A percentile compares a stretch with the other conserved stretches of the same genome.
These are phyloP conservation scores for Nansenia antarctica DNA, from an alignment of 2,113 vertebrate genomes.

Conservation along the genomic window DNA sequence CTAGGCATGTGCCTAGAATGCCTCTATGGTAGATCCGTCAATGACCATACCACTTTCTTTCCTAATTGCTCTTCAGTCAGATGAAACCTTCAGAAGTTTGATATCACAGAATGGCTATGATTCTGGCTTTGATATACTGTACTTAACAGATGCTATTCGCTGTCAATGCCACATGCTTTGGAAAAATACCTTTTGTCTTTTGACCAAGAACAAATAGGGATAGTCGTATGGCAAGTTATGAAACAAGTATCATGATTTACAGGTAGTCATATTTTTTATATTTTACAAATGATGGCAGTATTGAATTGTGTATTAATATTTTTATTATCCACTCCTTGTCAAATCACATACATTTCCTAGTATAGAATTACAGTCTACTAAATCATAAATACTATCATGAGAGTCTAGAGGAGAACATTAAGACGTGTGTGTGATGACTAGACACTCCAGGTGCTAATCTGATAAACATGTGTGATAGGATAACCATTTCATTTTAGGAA, in stretches of 20 bases:
- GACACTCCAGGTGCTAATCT: constrained; percentile 18
- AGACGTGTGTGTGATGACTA: constrained; percentile 5
- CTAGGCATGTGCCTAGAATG: too few relatives aligned
- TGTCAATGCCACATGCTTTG: neutral
- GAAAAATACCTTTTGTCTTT: neutral
- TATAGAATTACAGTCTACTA: constrained; percentile 31
- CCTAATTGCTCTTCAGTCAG: neutral
- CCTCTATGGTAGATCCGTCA: too few relatives aligned
- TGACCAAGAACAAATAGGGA: neutral
- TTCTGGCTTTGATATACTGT: neutral
- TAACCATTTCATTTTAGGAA: constrained; percentile 23
- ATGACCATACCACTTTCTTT: neutral
- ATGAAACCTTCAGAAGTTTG: too few relatives aligned
- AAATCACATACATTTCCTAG: neutral
- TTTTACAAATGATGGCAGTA: neutral
- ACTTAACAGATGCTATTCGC: neutral
- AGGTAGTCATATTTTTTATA: too few relatives aligned
- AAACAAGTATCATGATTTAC: neutral
- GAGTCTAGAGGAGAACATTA: constrained; percentile 18
- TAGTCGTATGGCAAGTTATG: too few relatives aligned
- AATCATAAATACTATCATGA: constrained; percentile 31
- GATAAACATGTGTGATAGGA: constrained; percentile 22
- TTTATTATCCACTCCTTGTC: neutral
- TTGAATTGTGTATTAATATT: neutral
- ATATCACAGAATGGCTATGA: neutral